A percentile compares a stretch with the other conserved stretches of the same genome.
phyloP scores from a whole-genome alignment of 1,140 invertebrate genomes.

The Lethocerus indicus region DNA sequence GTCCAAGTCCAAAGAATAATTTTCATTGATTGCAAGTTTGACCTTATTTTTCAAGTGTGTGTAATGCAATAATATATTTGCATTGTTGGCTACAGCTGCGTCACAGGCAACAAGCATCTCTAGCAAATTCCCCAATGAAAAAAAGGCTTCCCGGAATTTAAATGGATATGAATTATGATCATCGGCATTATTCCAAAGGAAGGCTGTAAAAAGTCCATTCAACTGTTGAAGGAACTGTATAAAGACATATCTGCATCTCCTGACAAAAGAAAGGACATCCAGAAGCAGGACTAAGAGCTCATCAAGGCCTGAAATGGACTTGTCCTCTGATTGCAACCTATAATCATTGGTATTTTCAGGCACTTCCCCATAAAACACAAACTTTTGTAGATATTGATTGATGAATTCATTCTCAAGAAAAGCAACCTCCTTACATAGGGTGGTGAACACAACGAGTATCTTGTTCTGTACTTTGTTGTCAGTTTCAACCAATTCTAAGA shows the following conservation, averaged over 20 bases:
- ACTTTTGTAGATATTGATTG: constrained; percentile 37
- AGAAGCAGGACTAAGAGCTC: constrained; percentile 36
- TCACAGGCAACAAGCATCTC: constrained; percentile 53
- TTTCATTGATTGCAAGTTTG: too few relatives aligned
- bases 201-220: too few relatives aligned
- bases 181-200: too few relatives aligned
- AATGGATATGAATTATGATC: constrained; percentile 16
- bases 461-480: constrained; percentile 71
- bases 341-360: not conserved
- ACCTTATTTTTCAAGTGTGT: too few relatives aligned
- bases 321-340: too few relatives aligned
- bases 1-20: too few relatives aligned
- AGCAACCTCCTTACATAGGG: constrained; percentile 58
- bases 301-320: constrained; percentile 9
- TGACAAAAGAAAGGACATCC: constrained; percentile 44
- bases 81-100: constrained; percentile 22
- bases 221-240: constrained; percentile 32
- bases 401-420: constrained; percentile 47
- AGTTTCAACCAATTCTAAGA: constrained; percentile 45
- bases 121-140: constrained; percentile 45
- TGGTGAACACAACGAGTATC: constrained; percentile 60
- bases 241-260: constrained; percentile 45
- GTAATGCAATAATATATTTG: too few relatives aligned
- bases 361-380: constrained; percentile 44
- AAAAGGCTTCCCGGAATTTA: constrained; percentile 35